phyloP scores from a whole-genome alignment of 2,797 vertebrate species.

The Loriculus beryllinus region DNA sequence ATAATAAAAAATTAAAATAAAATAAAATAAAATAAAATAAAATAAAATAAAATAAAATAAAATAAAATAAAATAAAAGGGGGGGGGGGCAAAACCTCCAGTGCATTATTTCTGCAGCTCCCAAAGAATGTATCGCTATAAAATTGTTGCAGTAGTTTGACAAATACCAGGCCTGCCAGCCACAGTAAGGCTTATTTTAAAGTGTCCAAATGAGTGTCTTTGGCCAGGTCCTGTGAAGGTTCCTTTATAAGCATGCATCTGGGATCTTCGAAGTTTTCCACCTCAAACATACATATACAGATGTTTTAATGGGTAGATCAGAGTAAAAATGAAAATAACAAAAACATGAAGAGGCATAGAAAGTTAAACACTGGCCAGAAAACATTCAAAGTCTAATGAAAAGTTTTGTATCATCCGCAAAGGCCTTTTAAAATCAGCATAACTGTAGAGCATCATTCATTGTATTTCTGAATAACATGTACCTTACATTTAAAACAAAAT shows the following conservation, averaged over 20 bases:
- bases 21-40: background rate
- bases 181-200: background rate
- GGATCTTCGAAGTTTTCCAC: background rate
- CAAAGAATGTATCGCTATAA: background rate
- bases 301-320: background rate
- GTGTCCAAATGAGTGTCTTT: background rate
- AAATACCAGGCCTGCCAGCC: background rate
- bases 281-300: background rate
- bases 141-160: background rate
- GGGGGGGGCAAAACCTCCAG: background rate
- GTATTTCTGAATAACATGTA: background rate
- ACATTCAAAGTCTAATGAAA: background rate
- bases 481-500: background rate
- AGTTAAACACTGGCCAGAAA: constrained; percentile 40
- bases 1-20: no score
- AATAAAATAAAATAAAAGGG: no score
- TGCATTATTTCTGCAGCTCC: constrained; percentile 11
- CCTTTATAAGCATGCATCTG: background rate
- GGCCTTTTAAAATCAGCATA: background rate
- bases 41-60: no score
- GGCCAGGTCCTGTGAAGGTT: background rate
- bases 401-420: background rate
- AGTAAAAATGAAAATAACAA: background rate
- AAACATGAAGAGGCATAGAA: background rate
- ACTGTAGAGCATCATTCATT: background rate